These are phyloP conservation scores for Hoplodrina ambigua DNA, from an alignment of 2,888 invertebrate species.

Conservation along the genomic window DNA sequence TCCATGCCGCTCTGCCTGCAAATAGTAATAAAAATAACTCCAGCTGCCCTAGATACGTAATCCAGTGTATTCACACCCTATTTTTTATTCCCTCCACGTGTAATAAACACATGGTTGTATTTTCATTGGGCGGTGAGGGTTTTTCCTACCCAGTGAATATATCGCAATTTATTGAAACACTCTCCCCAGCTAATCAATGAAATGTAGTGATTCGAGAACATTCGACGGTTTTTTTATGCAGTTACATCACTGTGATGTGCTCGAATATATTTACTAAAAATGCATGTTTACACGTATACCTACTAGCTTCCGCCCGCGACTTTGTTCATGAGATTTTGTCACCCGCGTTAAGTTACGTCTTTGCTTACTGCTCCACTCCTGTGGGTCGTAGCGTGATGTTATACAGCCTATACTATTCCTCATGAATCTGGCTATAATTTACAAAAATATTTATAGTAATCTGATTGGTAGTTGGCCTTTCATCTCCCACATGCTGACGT, in stretches of 20 bases:
- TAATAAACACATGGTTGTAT: constrained; percentile 48
- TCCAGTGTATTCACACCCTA: constrained; percentile 30
- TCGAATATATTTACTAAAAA: constrained; percentile 1
- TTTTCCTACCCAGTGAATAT: constrained; percentile 57
- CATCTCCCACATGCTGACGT: too few species aligned
- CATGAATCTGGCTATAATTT: too few species aligned
- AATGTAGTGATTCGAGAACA: constrained; percentile 37
- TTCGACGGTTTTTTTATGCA: constrained; percentile 7
- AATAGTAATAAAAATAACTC: constrained; percentile 45
- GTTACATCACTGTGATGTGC: not conserved
- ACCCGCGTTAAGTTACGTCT: too few species aligned
- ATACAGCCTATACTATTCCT: too few species aligned
- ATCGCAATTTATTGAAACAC: constrained; percentile 34
- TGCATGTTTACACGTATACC: not conserved
- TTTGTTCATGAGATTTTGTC: too few species aligned
- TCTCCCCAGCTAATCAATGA: constrained; percentile 25
- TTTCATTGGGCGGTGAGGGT: constrained; percentile 24
- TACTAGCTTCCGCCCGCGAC: too few species aligned
- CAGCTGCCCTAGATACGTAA: constrained; percentile 42
- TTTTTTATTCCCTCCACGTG: constrained; percentile 42
- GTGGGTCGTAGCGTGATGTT: too few species aligned
- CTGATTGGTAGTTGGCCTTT: too few species aligned
- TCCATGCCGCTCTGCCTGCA: constrained; percentile 16
- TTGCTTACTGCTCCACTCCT: too few species aligned
- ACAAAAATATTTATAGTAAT: too few species aligned